Evolutionary conservation across 2,888 invertebrate genomes (phyloP), one percentile per base, ranked within the genome.

Genomic region (Lacanobia wlatinum): DNA sequence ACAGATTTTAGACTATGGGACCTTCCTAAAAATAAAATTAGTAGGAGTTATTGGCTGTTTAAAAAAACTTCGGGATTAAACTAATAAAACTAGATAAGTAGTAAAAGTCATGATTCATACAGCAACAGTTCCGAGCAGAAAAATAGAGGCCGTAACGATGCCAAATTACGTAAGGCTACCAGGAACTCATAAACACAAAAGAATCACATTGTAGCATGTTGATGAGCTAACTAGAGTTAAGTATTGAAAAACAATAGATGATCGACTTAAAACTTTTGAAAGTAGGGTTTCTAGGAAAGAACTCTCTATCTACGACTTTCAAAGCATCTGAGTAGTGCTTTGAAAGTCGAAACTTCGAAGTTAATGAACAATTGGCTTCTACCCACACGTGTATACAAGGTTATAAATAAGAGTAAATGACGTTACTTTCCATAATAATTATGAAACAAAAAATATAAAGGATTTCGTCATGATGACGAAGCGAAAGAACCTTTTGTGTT

Each of bases 211-310:
- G 52, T 9, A 9, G 7, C 55, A 34, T 34, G n/a, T 60, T 48
- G 59, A 71, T 67, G 34, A 65, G 48, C n/a, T 34, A 23, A 23
- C 34, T 28, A 18, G 18, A 53, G 52, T 40, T 14, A 63, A 38
- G 28, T 59, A 52, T 43, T 21, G 7, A 53, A 64, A 80, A 81
- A 73, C 64, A 73, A 77, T 67, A 43, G 62, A 52, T 38, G n/a
- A n/a, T 50, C 12, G 43, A 53, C 28, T 43, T 38, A 40, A 38
- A 46, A 28, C 40, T 21, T 38, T 67, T 52, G 65, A 66, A 82
- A 78, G 82, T 59, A 40, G 18, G 12, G 55, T 66, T 82, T 69
- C 78, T 82, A 55, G 8, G 80, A 80, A 80, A 69, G 1, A 52
- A 59, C 55, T 78, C 52, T 82, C 64, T 28, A 10, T 48, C 34